Evolutionary conservation across 2,113 vertebrate species (phyloP).

Genomic region (Thryonomys swinderianus): DNA sequence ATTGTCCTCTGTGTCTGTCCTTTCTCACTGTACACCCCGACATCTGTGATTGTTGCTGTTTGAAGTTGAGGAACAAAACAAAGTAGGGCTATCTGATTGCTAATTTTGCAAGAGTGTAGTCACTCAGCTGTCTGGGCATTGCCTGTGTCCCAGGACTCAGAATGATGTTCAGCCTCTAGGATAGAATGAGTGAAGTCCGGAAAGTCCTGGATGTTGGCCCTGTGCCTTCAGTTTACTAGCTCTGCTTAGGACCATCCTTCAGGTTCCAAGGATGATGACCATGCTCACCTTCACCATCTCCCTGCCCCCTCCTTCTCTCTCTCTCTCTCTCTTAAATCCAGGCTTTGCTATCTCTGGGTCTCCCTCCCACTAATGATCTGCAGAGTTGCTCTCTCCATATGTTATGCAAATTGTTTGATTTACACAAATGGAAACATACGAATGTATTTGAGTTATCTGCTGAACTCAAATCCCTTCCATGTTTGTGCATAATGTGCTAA

Average conservation of each 20-base stretch:
- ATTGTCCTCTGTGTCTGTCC: neutral
- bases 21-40: neutral
- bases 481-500: neutral
- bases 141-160: neutral
- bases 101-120: neutral
- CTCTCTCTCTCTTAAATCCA: too few species aligned
- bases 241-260: neutral
- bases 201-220: neutral
- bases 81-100: neutral
- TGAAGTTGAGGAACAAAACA: neutral
- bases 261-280: rapidly evolving
- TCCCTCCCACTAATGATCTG: neutral
- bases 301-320: neutral
- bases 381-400: neutral
- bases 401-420: neutral
- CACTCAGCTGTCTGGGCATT: neutral
- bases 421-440: neutral
- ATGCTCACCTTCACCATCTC: rapidly evolving
- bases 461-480: neutral
- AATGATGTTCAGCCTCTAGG: neutral
- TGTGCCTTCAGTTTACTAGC: neutral
- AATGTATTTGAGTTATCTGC: neutral
- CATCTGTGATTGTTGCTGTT: neutral
- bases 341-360: too few species aligned
- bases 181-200: neutral